These are phyloP conservation scores for Chunga burmeisteri DNA, from an alignment of 2,113 vertebrate species.

Conservation along the genomic window DNA sequence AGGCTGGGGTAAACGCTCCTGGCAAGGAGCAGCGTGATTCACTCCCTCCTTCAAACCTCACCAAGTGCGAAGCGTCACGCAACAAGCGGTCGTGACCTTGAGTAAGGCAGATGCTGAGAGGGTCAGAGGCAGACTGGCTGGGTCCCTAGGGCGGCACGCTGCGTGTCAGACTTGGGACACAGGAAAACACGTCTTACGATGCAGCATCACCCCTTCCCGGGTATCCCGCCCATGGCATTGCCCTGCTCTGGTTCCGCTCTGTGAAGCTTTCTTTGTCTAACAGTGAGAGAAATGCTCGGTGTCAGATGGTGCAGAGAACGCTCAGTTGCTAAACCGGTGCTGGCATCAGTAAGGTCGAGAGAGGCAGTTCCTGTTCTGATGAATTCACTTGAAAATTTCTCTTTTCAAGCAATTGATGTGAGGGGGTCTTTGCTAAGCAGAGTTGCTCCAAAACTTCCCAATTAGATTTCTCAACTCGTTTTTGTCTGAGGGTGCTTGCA, in stretches of 20 bases:
- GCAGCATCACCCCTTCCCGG: not conserved
- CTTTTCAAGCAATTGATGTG: not conserved
- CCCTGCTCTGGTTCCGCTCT: not conserved
- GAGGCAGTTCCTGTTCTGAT: not conserved
- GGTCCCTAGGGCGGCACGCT: not conserved
- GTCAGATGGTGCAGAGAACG: not conserved
- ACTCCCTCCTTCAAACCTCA: not conserved
- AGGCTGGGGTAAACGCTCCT: not conserved
- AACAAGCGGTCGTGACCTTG: not conserved
- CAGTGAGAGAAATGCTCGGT: not conserved
- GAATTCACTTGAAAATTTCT: not conserved
- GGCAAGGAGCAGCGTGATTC: accelerated
- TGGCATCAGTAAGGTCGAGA: not conserved
- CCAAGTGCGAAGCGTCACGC: not conserved
- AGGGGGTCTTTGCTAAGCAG: not conserved
- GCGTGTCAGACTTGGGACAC: not conserved
- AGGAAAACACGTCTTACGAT: not conserved
- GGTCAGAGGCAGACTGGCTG: not conserved
- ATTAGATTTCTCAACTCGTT: not conserved
- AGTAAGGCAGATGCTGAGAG: not conserved
- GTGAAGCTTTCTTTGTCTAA: not conserved
- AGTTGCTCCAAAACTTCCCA: not conserved
- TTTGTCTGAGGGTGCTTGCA: not conserved
- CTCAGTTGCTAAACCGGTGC: not conserved
- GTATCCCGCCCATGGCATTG: not conserved